These are phyloP conservation scores for Zeuzera pyrina DNA, from an alignment of 2,888 invertebrate species.

Conservation along the genomic window DNA sequence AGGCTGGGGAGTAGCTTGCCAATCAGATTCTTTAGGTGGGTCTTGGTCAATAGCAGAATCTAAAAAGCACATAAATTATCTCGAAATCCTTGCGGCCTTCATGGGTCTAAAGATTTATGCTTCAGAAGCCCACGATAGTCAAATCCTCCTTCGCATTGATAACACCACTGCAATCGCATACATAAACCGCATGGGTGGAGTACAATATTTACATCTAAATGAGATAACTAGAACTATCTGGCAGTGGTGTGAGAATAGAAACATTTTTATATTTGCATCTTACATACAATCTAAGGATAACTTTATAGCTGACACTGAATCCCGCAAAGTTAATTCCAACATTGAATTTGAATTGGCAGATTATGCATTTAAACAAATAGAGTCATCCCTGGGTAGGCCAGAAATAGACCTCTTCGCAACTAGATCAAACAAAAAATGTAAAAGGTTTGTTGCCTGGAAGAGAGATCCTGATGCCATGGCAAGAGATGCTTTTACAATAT, in stretches of 20 bases:
- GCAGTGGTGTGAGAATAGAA: background rate
- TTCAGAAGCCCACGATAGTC: background rate
- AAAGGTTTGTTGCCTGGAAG: constrained; percentile 13
- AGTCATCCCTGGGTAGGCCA: constrained; percentile 9
- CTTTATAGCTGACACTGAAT: background rate
- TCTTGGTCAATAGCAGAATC: background rate
- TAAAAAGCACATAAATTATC: background rate
- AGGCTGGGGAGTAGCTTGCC: background rate
- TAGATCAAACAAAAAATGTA: constrained; percentile 13
- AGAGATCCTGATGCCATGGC: constrained; percentile 9
- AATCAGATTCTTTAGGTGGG: background rate
- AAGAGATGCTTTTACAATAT: constrained; percentile 13
- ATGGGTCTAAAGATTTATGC: background rate
- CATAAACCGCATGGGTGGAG: background rate
- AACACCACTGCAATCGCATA: background rate
- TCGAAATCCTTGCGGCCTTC: background rate
- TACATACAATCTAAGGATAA: background rate
- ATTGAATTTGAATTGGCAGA: constrained; percentile 13
- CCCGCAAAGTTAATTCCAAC: constrained; percentile 3
- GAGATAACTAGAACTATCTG: background rate
- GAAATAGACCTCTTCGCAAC: constrained; percentile 14
- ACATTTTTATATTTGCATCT: background rate
- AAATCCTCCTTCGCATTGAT: background rate
- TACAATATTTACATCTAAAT: background rate
- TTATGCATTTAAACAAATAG: too few species aligned